Conservation (phyloP, 2,113 vertebrate genomes). For the Ceyx cyanopectus region DNA sequence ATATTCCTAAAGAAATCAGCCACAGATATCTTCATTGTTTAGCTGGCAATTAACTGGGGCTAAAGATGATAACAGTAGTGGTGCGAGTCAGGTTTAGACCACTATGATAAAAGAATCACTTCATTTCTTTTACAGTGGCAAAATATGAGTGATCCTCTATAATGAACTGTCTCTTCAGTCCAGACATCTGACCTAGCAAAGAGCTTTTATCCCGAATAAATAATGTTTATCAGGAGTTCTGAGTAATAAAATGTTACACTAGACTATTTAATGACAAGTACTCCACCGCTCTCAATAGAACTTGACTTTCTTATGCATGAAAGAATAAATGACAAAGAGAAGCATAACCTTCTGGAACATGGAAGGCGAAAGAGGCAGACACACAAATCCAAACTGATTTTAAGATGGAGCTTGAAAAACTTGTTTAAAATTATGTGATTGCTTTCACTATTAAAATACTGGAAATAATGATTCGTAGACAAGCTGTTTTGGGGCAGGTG, state of each 20-base stretch:
- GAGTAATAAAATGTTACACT: conserved; percentile 27
- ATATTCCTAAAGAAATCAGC: conserved; percentile 34
- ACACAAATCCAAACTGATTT: background rate
- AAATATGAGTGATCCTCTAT: conserved; percentile 20
- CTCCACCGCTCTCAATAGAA: background rate
- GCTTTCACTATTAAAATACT: background rate
- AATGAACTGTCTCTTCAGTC: conserved; percentile 42
- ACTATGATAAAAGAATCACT: background rate
- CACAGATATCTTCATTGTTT: background rate
- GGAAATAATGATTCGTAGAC: background rate
- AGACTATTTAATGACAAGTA: conserved; percentile 11
- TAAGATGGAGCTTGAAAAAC: background rate
- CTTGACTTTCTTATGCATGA: background rate
- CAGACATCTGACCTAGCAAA: conserved; percentile 35
- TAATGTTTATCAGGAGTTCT: conserved; percentile 18
- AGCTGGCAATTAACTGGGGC: conserved; percentile 14
- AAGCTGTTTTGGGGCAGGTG: background rate
- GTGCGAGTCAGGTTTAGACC: background rate
- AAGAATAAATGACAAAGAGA: background rate
- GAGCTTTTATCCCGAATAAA: conserved; percentile 45
- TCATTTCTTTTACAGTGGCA: background rate
- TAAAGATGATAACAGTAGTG: background rate
- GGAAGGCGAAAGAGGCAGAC: background rate
- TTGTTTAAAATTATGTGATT: background rate
- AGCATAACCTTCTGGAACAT: background rate